Evolutionary conservation across 92 coral and sea anemone genomes (phyloP), one percentile per base, ranked within the genome.

Genomic region (Virgularia gustaviana): DNA sequence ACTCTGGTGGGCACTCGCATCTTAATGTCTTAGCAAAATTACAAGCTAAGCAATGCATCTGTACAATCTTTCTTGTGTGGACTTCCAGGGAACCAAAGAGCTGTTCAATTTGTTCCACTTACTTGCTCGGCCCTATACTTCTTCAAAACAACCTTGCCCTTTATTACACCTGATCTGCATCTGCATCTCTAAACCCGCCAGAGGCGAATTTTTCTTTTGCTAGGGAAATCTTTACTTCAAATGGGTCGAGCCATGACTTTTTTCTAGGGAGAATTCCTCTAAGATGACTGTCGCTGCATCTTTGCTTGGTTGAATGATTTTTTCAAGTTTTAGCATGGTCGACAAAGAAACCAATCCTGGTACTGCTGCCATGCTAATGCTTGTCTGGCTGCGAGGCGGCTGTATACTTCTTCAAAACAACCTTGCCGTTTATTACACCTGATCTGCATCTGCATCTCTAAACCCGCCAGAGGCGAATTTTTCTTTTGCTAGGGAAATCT

Each of bases 371-470:
- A 65, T 29, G 4, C 24, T 24, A 57, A 57, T 4, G 32, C 39
- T n/a, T n/a, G n/a, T n/a, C n/a, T n/a, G n/a, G n/a, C n/a, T n/a
- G n/a, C n/a, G n/a, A n/a, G n/a, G n/a, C n/a, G n/a, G n/a, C n/a
- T 63, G 62, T 70, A 34, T 80, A 68, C 35, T 76, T 66, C 37
- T 85, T 85, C 51, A 85, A 72, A 0, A 76, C 89, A 60, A 71
- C 79, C 36, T 80, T 85, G 44, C 68, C 83, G 31, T 72, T 20
- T 52, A 74, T 68, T 32, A 86, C 86, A 39, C n/a, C n/a, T n/a
- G n/a, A n/a, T n/a, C n/a, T n/a, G n/a, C n/a, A n/a, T n/a, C n/a
- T 9, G 85, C 88, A 44, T 86, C 85, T 30, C 87, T 39, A 30
- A 86, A 85, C 18, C 85, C 33, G 4, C 85, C 80, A 31, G 76